Percentiles rank a stretch among this genome's conserved stretches.
phyloP scores from a whole-genome alignment of 2,888 invertebrate genomes.

The Microctonus hyperodae region DNA sequence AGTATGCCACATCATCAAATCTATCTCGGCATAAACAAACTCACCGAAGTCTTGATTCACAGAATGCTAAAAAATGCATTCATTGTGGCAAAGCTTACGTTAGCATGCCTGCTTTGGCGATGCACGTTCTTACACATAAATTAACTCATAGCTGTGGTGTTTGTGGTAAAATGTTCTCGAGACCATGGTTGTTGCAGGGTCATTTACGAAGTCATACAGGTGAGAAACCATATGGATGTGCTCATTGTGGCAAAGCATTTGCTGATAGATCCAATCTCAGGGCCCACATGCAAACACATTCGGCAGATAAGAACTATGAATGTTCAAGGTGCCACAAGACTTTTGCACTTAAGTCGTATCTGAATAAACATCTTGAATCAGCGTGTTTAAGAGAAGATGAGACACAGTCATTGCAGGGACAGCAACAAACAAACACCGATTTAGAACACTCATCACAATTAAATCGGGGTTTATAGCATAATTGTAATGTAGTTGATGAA shows the following conservation, averaged over 20 bases:
- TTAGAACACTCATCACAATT: conserved; percentile 32
- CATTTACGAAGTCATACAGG: conserved; percentile 91
- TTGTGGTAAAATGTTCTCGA: conserved; percentile 93
- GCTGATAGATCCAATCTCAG: conserved; percentile 93
- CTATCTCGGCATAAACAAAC: conserved; percentile 91
- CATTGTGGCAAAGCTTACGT: conserved; percentile 99
- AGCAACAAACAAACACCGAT: conserved; percentile 28
- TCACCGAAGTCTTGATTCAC: conserved; percentile 85
- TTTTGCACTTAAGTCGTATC: conserved; percentile 94
- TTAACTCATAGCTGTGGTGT: conserved; percentile 91
- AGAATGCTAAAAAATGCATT: conserved; percentile 92
- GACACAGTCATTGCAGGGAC: conserved; percentile 32
- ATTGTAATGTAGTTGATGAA: conserved; percentile 38
- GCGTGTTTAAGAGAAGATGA: conserved; percentile 75
- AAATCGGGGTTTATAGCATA: conserved; percentile 59
- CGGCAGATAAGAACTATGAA: conserved; percentile 87
- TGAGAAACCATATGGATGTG: conserved; percentile 93
- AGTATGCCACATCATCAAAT: conserved; percentile 91
- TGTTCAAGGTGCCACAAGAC: conserved; percentile 89
- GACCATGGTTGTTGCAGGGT: conserved; percentile 94
- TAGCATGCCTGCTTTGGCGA: conserved; percentile 96
- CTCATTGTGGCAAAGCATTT: conserved; percentile 93
- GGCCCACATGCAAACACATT: conserved; percentile 96
- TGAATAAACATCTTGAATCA: conserved; percentile 94
- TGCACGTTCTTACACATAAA: conserved; percentile 93